Percentiles rank a stretch among this genome's conserved stretches.
These are phyloP conservation scores for Cygnus buccinator DNA, from an alignment of 2,113 vertebrate genomes.

Conservation along the genomic window DNA sequence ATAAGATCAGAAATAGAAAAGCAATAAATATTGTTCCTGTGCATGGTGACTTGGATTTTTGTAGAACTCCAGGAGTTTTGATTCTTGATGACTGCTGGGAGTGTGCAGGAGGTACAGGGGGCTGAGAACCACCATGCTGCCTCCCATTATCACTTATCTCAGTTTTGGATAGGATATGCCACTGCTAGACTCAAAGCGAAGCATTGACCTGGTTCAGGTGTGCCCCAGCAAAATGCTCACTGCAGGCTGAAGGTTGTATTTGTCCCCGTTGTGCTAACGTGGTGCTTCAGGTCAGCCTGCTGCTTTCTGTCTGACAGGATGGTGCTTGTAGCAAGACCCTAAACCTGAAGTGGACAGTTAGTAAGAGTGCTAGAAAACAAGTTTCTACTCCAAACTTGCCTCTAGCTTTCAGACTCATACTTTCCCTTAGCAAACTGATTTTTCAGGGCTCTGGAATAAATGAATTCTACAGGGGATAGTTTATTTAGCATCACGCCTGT, in stretches of 20 bases:
- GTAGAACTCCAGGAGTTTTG: not conserved
- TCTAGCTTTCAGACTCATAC: not conserved
- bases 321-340: not conserved
- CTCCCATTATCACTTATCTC: not conserved
- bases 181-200: not conserved
- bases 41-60: not conserved
- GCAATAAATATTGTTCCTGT: not conserved
- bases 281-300: rapidly evolving
- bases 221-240: not conserved
- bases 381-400: not conserved
- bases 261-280: rapidly evolving
- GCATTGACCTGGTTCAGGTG: not conserved
- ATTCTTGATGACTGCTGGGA: not conserved
- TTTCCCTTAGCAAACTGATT: not conserved
- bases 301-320: not conserved
- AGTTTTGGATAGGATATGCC: not conserved
- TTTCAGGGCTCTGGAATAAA: not conserved
- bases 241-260: rapidly evolving
- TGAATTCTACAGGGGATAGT: not conserved
- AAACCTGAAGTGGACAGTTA: not conserved
- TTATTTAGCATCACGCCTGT: not conserved
- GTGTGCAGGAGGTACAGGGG: rapidly evolving
- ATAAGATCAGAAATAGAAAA: not conserved
- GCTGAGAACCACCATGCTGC: rapidly evolving
- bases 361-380: not conserved